Evolutionary conservation across 2,113 vertebrate genomes (phyloP), one percentile per base, ranked within the genome.

Genomic region (Amblyornis subalaris): DNA sequence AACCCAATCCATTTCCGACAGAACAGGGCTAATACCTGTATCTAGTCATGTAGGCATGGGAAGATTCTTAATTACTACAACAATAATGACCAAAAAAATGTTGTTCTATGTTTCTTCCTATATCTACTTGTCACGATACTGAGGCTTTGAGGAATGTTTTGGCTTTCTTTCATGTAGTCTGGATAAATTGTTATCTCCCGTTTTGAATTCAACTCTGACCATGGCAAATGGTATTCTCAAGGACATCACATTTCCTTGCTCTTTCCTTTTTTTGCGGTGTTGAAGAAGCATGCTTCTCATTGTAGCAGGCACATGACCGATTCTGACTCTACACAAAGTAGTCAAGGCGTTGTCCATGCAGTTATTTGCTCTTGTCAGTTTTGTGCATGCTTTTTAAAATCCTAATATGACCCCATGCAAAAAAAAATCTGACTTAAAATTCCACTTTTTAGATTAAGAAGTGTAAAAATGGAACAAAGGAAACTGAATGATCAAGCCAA

Each of bases 391-490:
- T 95, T 64, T 97, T 89, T 96, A 91, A 96, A 96, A 76, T 86
- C 38, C 19, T 85, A 44, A 62, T 50, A 21, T 54, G 61, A 61
- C 29, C 24, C 4, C 21, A 57, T 17, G 35, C 25, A 65, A 70
- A 51, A 93, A 80, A 15, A 70, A 81, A 84, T 84, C 96, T 98
- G 96, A 98, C 98, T 97, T 98, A 92, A 96, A 97, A 97, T 98
- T 98, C 98, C 97, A 93, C 98, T 98, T 99, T 98, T 98, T 98
- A 99, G 99, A 98, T 99, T 99, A 98, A 98, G 99, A 99, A 99
- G 99, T 98, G 99, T 99, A 97, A 99, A 99, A 99, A 99, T 99
- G 99, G 99, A 99, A 96, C 99, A 99, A 98, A 99, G 99, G 96
- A 99, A 99, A 98, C 97, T 99, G 98, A 99, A 99, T 93, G 99